These are phyloP conservation scores for Portunus trituberculatus DNA, from an alignment of 1,140 invertebrate genomes.

Conservation along the genomic window DNA sequence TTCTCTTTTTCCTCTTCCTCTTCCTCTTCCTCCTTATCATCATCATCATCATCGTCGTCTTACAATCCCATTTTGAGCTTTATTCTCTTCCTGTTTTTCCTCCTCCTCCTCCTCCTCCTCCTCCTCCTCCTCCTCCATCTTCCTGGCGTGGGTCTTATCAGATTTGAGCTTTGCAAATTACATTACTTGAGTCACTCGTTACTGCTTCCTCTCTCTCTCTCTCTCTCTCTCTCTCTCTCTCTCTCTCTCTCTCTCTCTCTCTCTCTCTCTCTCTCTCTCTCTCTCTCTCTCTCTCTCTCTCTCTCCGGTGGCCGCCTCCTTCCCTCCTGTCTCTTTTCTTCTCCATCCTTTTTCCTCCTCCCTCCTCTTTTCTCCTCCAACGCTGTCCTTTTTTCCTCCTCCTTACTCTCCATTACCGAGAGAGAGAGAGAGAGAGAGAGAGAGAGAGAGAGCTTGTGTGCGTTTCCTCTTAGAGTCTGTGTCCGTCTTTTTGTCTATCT, in stretches of 20 bases:
- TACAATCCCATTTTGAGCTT: background rate
- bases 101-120: constrained; percentile 3
- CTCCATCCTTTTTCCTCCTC: background rate
- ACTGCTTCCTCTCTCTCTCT: background rate
- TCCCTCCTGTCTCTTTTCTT: background rate
- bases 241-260: background rate
- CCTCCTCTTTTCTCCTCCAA: background rate
- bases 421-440: background rate
- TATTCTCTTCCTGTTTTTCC: constrained; percentile 34
- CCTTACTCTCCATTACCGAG: too few species aligned
- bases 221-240: background rate
- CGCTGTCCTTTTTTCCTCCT: background rate
- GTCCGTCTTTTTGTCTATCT: constrained; percentile 32
- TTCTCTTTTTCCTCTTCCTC: background rate
- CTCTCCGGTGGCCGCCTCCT: background rate
- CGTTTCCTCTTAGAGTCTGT: background rate
- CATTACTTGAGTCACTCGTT: background rate
- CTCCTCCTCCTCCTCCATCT: constrained; percentile 7
- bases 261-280: constrained; percentile 32
- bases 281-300: constrained; percentile 18
- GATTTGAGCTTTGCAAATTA: constrained; percentile 11
- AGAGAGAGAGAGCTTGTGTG: background rate
- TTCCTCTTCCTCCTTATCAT: background rate
- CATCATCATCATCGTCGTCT: background rate
- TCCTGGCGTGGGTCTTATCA: background rate